A percentile compares a stretch with the other conserved stretches of the same genome.
phyloP scores from a whole-genome alignment of 2,888 invertebrate species.

The Anticlea derivata region DNA sequence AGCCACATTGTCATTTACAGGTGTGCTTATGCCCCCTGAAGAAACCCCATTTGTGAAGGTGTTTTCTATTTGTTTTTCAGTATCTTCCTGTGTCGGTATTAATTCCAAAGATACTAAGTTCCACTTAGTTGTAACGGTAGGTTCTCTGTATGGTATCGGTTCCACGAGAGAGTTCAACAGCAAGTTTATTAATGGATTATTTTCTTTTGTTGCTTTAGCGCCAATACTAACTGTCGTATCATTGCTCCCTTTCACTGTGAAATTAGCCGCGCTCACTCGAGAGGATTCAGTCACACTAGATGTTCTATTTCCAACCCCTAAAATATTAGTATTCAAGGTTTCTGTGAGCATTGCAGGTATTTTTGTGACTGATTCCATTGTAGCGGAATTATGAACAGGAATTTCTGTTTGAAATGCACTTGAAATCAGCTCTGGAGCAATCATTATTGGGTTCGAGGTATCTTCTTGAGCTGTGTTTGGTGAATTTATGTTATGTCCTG shows the following conservation, averaged over 20 bases:
- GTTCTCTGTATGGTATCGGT: not conserved
- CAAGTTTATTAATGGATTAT: not conserved
- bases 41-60: no score
- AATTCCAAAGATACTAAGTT: not conserved
- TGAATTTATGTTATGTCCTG: not conserved
- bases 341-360: not conserved
- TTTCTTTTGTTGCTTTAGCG: not conserved
- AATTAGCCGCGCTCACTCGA: not conserved
- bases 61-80: no score
- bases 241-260: not conserved
- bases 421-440: not conserved
- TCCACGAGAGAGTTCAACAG: not conserved
- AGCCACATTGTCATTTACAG: not conserved
- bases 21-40: not conserved
- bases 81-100: not conserved
- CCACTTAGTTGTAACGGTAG: not conserved
- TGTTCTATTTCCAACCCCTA: not conserved
- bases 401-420: not conserved
- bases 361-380: not conserved
- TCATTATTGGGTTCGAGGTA: not conserved
- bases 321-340: not conserved
- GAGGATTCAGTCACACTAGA: not conserved
- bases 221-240: not conserved
- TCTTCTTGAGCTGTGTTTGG: not conserved
- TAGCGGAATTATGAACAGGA: not conserved